Evolutionary conservation across 1,140 invertebrate genomes (phyloP).

Genomic region (Cyrtorhinus lividipennis): DNA sequence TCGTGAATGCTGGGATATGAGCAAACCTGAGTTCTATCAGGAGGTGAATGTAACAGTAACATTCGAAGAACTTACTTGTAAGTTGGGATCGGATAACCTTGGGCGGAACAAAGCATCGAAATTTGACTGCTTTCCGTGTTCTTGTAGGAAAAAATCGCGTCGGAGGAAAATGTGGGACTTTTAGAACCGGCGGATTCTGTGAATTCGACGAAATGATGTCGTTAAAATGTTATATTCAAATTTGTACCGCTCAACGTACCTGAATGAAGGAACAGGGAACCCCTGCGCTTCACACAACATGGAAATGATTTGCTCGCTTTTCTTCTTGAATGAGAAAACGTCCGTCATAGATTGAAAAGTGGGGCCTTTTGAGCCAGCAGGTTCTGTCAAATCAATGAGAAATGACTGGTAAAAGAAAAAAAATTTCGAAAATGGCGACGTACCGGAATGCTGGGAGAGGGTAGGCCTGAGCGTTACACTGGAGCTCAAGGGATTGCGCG

Average conservation of each 20-base stretch:
- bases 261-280: conserved; percentile 49
- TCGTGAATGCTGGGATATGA: too few relatives aligned
- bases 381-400: conserved; percentile 25
- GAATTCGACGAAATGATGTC: too few relatives aligned
- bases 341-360: conserved; percentile 27
- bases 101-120: conserved; percentile 42
- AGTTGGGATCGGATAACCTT: conserved; percentile 45
- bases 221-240: too few relatives aligned
- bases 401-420: too few relatives aligned
- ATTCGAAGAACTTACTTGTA: conserved; percentile 22
- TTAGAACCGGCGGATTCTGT: background rate
- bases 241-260: too few relatives aligned
- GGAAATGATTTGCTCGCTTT: conserved; percentile 29
- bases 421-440: conserved; percentile 18
- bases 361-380: conserved; percentile 28
- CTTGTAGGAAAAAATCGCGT: background rate
- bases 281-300: conserved; percentile 50
- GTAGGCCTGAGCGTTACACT: conserved; percentile 53
- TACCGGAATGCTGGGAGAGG: conserved; percentile 56
- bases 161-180: conserved; percentile 1
- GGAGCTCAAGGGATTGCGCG: conserved; percentile 39
- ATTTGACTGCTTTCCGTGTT: background rate
- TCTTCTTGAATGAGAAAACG: conserved; percentile 34
- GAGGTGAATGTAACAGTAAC: background rate
- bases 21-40: background rate